Conservation (phyloP, 2,888 invertebrate genomes). For the Noctua janthina region DNA sequence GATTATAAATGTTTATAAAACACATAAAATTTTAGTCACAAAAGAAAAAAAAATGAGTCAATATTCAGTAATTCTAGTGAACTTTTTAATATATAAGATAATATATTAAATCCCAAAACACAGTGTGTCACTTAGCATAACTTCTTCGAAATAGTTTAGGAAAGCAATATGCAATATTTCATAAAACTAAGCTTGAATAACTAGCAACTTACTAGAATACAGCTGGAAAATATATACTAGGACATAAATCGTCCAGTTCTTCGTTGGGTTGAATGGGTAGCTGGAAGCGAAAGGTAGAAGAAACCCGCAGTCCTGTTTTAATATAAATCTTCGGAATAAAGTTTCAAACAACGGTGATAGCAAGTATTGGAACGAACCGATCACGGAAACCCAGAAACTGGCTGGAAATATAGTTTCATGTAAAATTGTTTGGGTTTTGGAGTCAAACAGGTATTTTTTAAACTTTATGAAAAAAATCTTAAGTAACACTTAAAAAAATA, state of each 20-base stretch:
- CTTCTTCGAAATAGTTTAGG: neutral
- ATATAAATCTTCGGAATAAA: conserved; percentile 63
- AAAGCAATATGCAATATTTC: conserved; percentile 27
- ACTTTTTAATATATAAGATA: neutral
- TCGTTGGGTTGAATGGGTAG: conserved; percentile 66
- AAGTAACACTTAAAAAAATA: no score
- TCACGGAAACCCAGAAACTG: conserved; percentile 53
- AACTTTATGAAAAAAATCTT: no score
- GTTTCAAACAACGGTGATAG: conserved; percentile 68
- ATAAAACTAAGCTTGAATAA: conserved; percentile 26
- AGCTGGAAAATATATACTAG: conserved; percentile 63
- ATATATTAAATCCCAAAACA: no score
- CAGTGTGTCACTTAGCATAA: neutral
- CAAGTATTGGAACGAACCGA: conserved; percentile 62
- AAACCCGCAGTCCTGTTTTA: conserved; percentile 62
- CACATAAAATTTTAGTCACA: neutral
- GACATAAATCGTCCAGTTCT: conserved; percentile 66
- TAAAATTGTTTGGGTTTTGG: neutral
- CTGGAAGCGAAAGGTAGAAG: conserved; percentile 61
- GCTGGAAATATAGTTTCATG: conserved; percentile 58
- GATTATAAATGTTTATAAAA: neutral
- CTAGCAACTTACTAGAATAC: conserved; percentile 66
- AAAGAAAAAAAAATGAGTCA: neutral
- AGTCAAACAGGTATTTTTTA: no score
- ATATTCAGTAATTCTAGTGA: neutral